Base-by-base conservation (phyloP, 2,888 invertebrate genomes). In the Thymelicus sylvestris region DNA sequence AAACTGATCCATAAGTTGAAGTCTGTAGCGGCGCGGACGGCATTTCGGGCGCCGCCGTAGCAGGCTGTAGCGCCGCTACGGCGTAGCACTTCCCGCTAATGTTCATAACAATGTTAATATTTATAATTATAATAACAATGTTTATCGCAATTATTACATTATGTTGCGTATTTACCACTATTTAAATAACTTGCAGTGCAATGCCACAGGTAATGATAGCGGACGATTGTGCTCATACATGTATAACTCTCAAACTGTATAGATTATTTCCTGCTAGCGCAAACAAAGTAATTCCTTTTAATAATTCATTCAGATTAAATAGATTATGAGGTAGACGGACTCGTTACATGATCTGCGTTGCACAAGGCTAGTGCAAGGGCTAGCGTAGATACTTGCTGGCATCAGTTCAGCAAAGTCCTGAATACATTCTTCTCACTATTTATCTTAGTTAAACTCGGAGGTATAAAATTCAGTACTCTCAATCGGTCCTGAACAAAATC, bases 1-100 rank as follows among this genome's bases (percentile, higher is more conserved):
- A 31, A 31, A 31, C 31, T 31, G 31, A 31, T 31, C 31, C 8
- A 4, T 12, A 12, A 44, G 44, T 44, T 44, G 44, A 2, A 44
- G 12, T 12, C 8, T 12, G 10, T 44, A 44, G 44, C 44, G 41
- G 1, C 41, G 41, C 31, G 31, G 31, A 31, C 4, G 3, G 31
- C 31, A 0, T 5, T 1, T 31, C 31, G 31, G 24, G 31, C 31
- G 7, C 41, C 7, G 55, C 10, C 74, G 77, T 74, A 74, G 74
- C 73, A 64, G 60, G 63, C 55, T 74, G 77, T 77, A 77, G 77
- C 69, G 39, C 48, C 41, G 74, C 77, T 77, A 77, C 77, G 77
- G 41, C 76, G 74, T 74, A 74, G 74, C 71, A 12, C 13, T 31
- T 6, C 10, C 68, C 10, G n/a, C 55, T 13, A 19, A 52, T 61